phyloP scores from a whole-genome alignment of 2,888 invertebrate species.

The Nephrocerus scutellatus region DNA sequence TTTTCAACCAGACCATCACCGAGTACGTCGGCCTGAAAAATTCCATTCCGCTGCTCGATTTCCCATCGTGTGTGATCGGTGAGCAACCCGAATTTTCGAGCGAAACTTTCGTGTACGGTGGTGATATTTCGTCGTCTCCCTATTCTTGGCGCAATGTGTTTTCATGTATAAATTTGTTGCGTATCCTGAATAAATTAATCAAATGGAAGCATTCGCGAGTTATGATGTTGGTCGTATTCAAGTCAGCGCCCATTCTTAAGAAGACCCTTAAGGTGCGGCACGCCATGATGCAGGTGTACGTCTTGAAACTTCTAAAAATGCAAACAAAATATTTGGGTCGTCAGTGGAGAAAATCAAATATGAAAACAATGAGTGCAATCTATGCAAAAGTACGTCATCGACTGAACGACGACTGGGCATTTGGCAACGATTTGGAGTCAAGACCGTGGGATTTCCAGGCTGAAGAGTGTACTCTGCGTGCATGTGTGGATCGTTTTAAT shows the following conservation, averaged over 20 bases:
- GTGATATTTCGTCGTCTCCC: constrained; percentile 57
- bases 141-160: constrained; percentile 98
- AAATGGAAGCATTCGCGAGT: constrained; percentile 99
- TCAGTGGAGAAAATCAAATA: constrained; percentile 98
- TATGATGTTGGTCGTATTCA: constrained; percentile 99
- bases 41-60: constrained; percentile 85
- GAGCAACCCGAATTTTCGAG: constrained; percentile 89
- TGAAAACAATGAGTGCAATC: constrained; percentile 99
- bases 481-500: constrained; percentile 94
- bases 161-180: constrained; percentile 91
- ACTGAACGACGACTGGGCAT: constrained; percentile 99
- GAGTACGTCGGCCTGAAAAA: constrained; percentile 93
- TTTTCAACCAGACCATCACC: constrained; percentile 96
- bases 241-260: constrained; percentile 97
- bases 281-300: constrained; percentile 96
- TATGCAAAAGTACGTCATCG: constrained; percentile 95
- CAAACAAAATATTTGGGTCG: constrained; percentile 98
- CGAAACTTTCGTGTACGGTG: constrained; percentile 82
- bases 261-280: constrained; percentile 91
- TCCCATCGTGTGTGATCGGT: constrained; percentile 92
- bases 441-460: constrained; percentile 98
- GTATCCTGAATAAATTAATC: constrained; percentile 95
- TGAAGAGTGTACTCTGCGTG: constrained; percentile 90
- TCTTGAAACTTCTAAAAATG: constrained; percentile 96
- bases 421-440: constrained; percentile 96